These are phyloP conservation scores for Cremastinae sp. DNA, from an alignment of 2,888 invertebrate genomes.

Conservation along the genomic window DNA sequence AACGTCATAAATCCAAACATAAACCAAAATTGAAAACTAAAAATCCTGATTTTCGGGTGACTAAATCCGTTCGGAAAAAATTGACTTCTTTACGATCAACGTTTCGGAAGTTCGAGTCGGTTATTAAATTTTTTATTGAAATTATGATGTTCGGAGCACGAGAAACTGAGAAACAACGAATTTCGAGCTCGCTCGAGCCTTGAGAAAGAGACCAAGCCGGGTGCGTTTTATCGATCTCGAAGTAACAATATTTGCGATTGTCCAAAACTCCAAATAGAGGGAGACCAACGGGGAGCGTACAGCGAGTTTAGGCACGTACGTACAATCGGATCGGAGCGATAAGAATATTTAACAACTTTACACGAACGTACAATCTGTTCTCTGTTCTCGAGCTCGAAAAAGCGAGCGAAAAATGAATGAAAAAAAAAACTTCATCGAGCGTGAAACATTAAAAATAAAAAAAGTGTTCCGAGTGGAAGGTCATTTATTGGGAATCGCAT, in stretches of 20 bases:
- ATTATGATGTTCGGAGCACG: too few relatives aligned
- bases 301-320: slow-evolving; percentile 41
- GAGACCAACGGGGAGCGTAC: slow-evolving; percentile 6
- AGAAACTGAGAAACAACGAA: too few relatives aligned
- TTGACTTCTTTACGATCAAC: too few relatives aligned
- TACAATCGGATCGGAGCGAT: slow-evolving; percentile 15
- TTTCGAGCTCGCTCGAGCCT: too few relatives aligned
- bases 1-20: too few relatives aligned
- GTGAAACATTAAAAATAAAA: neutral
- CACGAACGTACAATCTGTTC: neutral
- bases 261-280: neutral
- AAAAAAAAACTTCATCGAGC: neutral
- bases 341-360: slow-evolving; percentile 14
- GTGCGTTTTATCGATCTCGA: neutral
- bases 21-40: too few relatives aligned
- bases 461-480: neutral
- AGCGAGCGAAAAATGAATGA: neutral
- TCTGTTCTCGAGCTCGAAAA: neutral
- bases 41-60: too few relatives aligned
- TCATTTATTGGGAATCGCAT: too few relatives aligned
- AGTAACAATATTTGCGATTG: neutral
- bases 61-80: too few relatives aligned
- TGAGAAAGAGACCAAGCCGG: neutral
- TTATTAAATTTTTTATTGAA: too few relatives aligned
- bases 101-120: too few relatives aligned